Evolutionary conservation across 2,888 invertebrate genomes (phyloP).

Genomic region (Andrena trimmerana): DNA sequence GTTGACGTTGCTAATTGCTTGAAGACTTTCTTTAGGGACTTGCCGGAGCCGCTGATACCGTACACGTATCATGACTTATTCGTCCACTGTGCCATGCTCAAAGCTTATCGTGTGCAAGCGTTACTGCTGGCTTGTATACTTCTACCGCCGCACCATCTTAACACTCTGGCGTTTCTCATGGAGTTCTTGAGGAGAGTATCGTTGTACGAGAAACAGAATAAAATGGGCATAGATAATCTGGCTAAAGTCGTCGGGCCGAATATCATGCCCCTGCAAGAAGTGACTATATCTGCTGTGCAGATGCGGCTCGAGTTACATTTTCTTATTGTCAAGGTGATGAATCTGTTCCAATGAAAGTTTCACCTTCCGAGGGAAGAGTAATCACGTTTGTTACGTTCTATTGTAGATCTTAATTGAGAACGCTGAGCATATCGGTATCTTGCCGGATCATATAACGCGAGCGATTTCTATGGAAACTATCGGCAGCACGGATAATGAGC

Average conservation of each 20-base stretch:
- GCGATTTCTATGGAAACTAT: constrained; percentile 79
- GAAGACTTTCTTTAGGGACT: constrained; percentile 93
- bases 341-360: constrained; percentile 1
- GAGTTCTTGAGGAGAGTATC: constrained; percentile 91
- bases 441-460: constrained; percentile 88
- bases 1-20: constrained; percentile 95
- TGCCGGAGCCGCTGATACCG: constrained; percentile 94
- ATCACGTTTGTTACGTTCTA: neutral
- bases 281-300: constrained; percentile 86
- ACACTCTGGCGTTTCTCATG: constrained; percentile 93
- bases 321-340: constrained; percentile 88
- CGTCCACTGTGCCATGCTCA: constrained; percentile 88
- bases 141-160: constrained; percentile 91
- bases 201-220: constrained; percentile 89
- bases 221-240: constrained; percentile 94
- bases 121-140: constrained; percentile 90
- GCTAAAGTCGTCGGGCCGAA: constrained; percentile 95
- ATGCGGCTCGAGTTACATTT: constrained; percentile 90
- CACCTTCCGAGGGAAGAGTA: neutral
- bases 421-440: constrained; percentile 90
- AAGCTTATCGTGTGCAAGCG: constrained; percentile 88
- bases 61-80: constrained; percentile 91
- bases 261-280: constrained; percentile 92
- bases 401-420: constrained; percentile 91
- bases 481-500: constrained; percentile 78